Evolutionary conservation across 2,888 invertebrate species (phyloP).

Genomic region (Aradus depressus): DNA sequence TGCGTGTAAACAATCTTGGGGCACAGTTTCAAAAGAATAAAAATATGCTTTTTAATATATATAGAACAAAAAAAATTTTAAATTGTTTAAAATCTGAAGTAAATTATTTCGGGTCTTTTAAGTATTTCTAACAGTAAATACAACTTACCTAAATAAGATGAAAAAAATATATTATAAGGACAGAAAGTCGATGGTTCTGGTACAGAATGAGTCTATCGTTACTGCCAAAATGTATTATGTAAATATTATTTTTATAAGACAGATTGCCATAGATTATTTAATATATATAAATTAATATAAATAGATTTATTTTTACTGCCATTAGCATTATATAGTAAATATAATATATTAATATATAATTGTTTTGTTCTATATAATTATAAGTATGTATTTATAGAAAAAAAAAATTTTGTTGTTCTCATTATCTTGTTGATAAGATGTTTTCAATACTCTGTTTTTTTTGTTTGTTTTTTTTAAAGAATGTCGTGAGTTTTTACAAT

Average conservation of each 20-base stretch:
- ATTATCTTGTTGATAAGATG: conserved; percentile 13
- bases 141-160: no score
- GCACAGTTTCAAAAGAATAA: no score
- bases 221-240: conserved; percentile 13
- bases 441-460: not conserved
- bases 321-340: conserved; percentile 14
- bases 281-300: conserved; percentile 17
- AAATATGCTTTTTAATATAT: no score
- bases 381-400: conserved; percentile 18
- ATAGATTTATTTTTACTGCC: conserved; percentile 15
- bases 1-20: no score
- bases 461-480: conserved; percentile 8
- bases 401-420: conserved; percentile 17
- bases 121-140: no score
- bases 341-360: conserved; percentile 15
- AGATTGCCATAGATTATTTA: conserved; percentile 18
- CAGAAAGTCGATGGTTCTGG: conserved; percentile 7
- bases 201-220: conserved; percentile 15
- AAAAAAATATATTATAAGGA: no score
- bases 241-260: conserved; percentile 16
- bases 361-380: conserved; percentile 18
- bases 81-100: no score
- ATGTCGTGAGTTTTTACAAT: conserved; percentile 16
- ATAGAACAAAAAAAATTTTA: no score
- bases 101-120: no score